These are phyloP conservation scores for Lagopus muta DNA, from an alignment of 2,113 vertebrate genomes.

Conservation along the genomic window DNA sequence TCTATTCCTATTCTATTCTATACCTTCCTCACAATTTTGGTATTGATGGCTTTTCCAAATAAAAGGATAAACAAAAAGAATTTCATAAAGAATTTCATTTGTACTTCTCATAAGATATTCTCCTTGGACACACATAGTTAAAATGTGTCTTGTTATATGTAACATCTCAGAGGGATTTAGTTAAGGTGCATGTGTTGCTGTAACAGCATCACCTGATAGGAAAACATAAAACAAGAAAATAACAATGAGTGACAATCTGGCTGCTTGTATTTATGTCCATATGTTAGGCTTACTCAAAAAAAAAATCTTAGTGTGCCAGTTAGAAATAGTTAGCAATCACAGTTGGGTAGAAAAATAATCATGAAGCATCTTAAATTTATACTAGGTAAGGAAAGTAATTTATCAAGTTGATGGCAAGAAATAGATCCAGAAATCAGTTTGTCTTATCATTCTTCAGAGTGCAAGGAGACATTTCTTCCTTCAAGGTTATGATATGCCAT, in stretches of 20 bases:
- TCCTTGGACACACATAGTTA: neutral
- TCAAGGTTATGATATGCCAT: conserved; percentile 58
- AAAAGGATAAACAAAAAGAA: neutral
- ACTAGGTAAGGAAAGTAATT: neutral
- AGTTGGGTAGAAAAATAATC: neutral
- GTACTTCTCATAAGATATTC: neutral
- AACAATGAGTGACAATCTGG: neutral
- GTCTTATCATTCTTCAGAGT: neutral
- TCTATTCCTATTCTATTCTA: neutral
- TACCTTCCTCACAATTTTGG: neutral
- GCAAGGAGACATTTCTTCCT: conserved; percentile 22
- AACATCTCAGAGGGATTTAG: neutral
- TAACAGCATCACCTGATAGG: neutral
- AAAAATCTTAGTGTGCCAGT: neutral
- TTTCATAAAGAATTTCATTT: neutral
- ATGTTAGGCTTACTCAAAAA: neutral
- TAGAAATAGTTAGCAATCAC: neutral
- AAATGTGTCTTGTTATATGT: neutral
- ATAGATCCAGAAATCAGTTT: neutral
- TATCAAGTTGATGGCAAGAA: neutral
- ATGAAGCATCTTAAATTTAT: neutral
- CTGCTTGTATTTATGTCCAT: neutral
- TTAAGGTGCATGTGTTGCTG: neutral
- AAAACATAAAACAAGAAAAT: neutral
- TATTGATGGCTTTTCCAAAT: neutral